Conservation (phyloP, 2,797 vertebrate species). For the Picus viridis region DNA sequence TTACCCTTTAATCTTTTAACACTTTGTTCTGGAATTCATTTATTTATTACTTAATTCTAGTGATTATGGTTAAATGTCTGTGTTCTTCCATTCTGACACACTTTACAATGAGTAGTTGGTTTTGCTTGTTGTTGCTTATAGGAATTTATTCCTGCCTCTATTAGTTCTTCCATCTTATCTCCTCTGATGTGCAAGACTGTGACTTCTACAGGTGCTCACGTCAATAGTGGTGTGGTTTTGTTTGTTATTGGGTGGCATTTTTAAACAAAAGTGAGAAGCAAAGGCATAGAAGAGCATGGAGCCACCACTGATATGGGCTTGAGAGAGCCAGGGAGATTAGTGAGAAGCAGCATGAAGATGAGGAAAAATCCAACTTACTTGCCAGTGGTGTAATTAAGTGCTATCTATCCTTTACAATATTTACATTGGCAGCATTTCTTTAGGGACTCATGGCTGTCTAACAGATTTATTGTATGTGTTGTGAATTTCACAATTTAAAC, state of each 20-base stretch:
- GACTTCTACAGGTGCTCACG: background rate
- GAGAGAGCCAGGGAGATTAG: background rate
- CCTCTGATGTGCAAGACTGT: background rate
- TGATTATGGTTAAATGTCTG: background rate
- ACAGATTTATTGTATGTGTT: constrained; percentile 16
- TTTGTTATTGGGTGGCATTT: background rate
- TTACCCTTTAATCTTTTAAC: constrained; percentile 10
- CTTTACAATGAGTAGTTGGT: constrained; percentile 33
- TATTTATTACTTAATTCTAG: background rate
- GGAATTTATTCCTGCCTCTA: no score
- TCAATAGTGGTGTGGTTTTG: background rate
- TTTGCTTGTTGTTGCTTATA: no score
- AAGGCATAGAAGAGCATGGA: background rate
- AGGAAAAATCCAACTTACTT: background rate
- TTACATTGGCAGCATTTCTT: constrained; percentile 45
- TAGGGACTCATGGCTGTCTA: constrained; percentile 52
- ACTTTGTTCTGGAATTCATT: background rate
- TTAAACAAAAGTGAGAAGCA: background rate
- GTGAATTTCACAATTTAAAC: constrained; percentile 28
- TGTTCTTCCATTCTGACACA: constrained; percentile 26
- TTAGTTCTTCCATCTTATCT: no score
- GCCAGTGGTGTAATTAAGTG: constrained; percentile 31
- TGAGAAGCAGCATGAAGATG: background rate
- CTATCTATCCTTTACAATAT: constrained; percentile 51
- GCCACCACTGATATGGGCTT: background rate